These are phyloP conservation scores for Dendrolimus kikuchii DNA, from an alignment of 1,140 invertebrate genomes.

Conservation along the genomic window DNA sequence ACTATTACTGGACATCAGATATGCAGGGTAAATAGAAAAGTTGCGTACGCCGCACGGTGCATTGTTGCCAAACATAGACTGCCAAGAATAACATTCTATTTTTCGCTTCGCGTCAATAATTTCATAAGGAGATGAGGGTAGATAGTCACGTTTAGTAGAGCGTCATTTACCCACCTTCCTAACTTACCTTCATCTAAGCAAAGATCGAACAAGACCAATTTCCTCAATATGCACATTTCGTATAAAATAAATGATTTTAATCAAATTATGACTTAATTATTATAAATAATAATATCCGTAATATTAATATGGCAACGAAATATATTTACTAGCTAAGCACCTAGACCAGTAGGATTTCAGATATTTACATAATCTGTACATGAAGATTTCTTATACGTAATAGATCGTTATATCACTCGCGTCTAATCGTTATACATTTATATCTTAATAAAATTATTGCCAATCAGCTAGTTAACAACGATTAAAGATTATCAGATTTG, in stretches of 20 bases:
- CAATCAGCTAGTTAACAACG: constrained; percentile 53
- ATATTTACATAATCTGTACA: constrained; percentile 66
- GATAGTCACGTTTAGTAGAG: no score
- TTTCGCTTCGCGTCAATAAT: no score
- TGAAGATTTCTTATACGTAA: constrained; percentile 23
- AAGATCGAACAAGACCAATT: constrained; percentile 20
- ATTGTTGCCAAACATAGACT: no score
- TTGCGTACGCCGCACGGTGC: no score
- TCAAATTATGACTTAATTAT: constrained; percentile 63
- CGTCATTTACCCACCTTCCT: no score
- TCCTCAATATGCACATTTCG: constrained; percentile 56
- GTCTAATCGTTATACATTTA: constrained; percentile 45
- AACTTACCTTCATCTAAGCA: no score
- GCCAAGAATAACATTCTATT: no score
- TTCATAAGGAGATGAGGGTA: no score
- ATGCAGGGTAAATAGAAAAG: no score
- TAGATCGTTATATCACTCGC: constrained; percentile 29
- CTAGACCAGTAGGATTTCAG: constrained; percentile 58
- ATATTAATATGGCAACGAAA: constrained; percentile 70
- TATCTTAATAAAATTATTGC: constrained; percentile 54
- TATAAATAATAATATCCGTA: constrained; percentile 67
- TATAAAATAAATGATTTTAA: constrained; percentile 38
- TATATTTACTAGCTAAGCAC: constrained; percentile 66
- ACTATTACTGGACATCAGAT: no score
- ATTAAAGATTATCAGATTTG: constrained; percentile 8